Conservation (phyloP, 2,113 vertebrate species). For the Sisor rabdophorus region DNA sequence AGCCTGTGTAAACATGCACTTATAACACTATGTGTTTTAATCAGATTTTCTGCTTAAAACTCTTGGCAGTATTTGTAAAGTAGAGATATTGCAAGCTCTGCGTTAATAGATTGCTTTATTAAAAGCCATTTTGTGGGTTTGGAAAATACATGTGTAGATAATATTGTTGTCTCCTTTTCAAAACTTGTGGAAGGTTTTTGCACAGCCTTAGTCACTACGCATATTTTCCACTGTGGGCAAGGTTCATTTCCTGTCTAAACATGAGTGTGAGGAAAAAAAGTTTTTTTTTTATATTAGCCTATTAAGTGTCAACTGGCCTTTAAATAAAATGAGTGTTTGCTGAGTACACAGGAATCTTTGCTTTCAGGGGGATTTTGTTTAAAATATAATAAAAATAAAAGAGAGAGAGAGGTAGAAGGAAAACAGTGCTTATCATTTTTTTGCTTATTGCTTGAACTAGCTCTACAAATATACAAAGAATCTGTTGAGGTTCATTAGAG, state of each 20-base stretch:
- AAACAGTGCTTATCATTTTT: not conserved
- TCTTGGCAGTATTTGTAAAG: constrained; percentile 10
- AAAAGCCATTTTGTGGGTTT: not conserved
- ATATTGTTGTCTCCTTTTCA: constrained; percentile 19
- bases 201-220: constrained; percentile 4
- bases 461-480: constrained; percentile 26
- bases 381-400: not conserved
- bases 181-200: not conserved
- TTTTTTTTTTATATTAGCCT: constrained; percentile 20
- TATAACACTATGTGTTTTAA: constrained; percentile 9
- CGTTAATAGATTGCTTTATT: constrained; percentile 1
- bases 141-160: constrained; percentile 30
- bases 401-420: not conserved
- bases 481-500: too few species aligned
- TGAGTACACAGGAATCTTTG: constrained; percentile 7
- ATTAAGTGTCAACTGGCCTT: constrained; percentile 32
- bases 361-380: constrained; percentile 14
- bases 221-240: not conserved
- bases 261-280: constrained; percentile 27
- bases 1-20: constrained; percentile 3
- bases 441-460: constrained; percentile 1
- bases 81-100: not conserved
- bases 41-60: constrained; percentile 15
- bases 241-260: constrained; percentile 42
- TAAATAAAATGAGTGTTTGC: constrained; percentile 16